Evolutionary conservation across 1,140 invertebrate genomes (phyloP).

Genomic region (Drosophila auraria): DNA sequence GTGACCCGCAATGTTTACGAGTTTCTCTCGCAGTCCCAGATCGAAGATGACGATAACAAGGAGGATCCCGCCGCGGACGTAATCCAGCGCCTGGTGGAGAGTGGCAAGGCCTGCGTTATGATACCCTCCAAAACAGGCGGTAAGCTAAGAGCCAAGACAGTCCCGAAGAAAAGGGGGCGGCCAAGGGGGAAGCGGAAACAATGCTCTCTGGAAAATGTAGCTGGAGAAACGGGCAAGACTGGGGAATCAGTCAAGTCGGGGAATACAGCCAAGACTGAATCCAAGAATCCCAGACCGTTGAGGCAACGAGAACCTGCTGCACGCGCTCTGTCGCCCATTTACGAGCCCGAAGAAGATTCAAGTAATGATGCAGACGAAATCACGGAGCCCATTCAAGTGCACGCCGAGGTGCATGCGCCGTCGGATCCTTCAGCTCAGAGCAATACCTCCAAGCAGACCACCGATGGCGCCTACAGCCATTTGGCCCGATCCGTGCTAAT

Average conservation of each 20-base stretch:
- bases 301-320: background rate
- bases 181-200: slow-evolving; percentile 52
- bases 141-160: slow-evolving; percentile 20
- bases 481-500: slow-evolving; percentile 68
- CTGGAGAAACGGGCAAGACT: background rate
- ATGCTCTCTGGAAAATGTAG: slow-evolving; percentile 11
- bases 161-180: slow-evolving; percentile 16
- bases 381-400: slow-evolving; percentile 4
- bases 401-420: slow-evolving; percentile 27
- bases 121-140: slow-evolving; percentile 40
- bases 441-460: slow-evolving; percentile 3
- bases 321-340: slow-evolving; percentile 48
- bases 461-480: slow-evolving; percentile 59
- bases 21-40: slow-evolving; percentile 73
- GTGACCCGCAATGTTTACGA: slow-evolving; percentile 68
- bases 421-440: background rate
- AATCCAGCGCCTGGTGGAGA: slow-evolving; percentile 64
- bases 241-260: background rate
- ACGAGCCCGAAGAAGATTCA: slow-evolving; percentile 35
- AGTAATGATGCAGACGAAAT: slow-evolving; percentile 13
- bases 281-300: background rate
- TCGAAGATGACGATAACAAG: slow-evolving; percentile 39
- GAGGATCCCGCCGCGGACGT: slow-evolving; percentile 71
- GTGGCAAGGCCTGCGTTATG: slow-evolving; percentile 63
- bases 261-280: background rate